Evolutionary conservation across 2,797 vertebrate genomes (phyloP).

Genomic region (Molothrus ater): DNA sequence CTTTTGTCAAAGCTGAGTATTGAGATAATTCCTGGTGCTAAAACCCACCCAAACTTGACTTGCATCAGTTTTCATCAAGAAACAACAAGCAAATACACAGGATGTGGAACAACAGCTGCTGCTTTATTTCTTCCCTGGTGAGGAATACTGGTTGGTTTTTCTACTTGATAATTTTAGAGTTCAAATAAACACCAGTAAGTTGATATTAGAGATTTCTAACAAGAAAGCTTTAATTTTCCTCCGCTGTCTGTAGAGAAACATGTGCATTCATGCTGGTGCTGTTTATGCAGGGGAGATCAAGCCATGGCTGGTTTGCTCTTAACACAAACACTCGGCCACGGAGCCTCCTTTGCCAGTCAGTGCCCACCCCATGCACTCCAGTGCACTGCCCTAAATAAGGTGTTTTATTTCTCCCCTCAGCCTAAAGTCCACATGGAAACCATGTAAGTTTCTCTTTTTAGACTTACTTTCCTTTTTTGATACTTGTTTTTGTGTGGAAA

Average conservation of each 20-base stretch:
- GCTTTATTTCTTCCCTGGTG: constrained; percentile 22
- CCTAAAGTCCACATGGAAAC: fast-evolving
- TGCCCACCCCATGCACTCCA: neutral
- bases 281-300: constrained; percentile 25
- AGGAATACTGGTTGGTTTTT: constrained; percentile 23
- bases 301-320: neutral
- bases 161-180: constrained; percentile 48
- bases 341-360: neutral
- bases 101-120: constrained; percentile 12
- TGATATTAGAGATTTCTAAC: constrained; percentile 39
- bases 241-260: neutral
- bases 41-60: neutral
- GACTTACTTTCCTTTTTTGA: neutral
- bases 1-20: constrained; percentile 62
- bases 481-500: constrained; percentile 16
- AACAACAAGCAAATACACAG: neutral
- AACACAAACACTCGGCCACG: neutral
- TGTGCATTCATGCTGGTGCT: neutral
- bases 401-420: neutral
- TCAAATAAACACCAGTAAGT: constrained; percentile 52
- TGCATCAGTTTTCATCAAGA: neutral
- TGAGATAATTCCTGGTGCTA: constrained; percentile 54
- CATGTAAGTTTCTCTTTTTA: neutral
- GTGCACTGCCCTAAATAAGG: neutral
- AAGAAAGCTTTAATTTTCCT: neutral